Percentiles rank a stretch among this genome's conserved stretches.
Evolutionary conservation across 2,797 vertebrate species (phyloP).

Genomic region (Falco cherrug): DNA sequence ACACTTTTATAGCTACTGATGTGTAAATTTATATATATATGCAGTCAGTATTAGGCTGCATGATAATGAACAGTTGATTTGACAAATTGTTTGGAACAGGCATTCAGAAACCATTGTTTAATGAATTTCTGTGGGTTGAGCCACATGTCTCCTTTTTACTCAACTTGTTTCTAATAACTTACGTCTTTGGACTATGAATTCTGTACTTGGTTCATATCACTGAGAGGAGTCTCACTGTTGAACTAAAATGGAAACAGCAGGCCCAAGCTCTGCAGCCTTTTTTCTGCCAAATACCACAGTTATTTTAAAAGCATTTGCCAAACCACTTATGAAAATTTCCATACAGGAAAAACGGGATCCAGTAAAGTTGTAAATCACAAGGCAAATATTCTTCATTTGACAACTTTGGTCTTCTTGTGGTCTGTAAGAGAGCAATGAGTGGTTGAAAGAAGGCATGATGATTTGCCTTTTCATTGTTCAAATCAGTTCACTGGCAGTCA

Average conservation of each 20-base stretch:
- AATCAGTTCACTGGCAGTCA: conserved; percentile 69
- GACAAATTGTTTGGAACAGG: conserved; percentile 60
- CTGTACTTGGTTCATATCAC: not conserved
- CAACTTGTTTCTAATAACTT: conserved; percentile 42
- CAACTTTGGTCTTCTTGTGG: conserved; percentile 45
- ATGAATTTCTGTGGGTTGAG: conserved; percentile 49
- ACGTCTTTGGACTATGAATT: conserved; percentile 14
- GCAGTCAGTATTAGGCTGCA: conserved; percentile 19
- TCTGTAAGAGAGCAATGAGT: conserved; percentile 64
- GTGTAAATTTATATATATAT: conserved; percentile 37
- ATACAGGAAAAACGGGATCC: conserved; percentile 1
- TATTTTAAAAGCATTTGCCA: conserved; percentile 52
- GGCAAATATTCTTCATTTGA: conserved; percentile 44
- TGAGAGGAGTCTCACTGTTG: not conserved
- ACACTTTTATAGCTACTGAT: conserved; percentile 46
- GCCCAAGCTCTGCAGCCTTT: not conserved
- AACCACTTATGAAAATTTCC: conserved; percentile 60
- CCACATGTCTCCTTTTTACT: conserved; percentile 34
- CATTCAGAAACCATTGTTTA: conserved; percentile 23
- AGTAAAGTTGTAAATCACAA: conserved; percentile 33
- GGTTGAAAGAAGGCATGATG: conserved; percentile 48
- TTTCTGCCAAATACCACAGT: conserved; percentile 57
- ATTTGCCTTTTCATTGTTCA: conserved; percentile 69
- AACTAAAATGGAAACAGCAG: conserved; percentile 57
- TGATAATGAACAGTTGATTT: conserved; percentile 45